phyloP scores from a whole-genome alignment of 2,113 vertebrate species.

The Cyanistes caeruleus region DNA sequence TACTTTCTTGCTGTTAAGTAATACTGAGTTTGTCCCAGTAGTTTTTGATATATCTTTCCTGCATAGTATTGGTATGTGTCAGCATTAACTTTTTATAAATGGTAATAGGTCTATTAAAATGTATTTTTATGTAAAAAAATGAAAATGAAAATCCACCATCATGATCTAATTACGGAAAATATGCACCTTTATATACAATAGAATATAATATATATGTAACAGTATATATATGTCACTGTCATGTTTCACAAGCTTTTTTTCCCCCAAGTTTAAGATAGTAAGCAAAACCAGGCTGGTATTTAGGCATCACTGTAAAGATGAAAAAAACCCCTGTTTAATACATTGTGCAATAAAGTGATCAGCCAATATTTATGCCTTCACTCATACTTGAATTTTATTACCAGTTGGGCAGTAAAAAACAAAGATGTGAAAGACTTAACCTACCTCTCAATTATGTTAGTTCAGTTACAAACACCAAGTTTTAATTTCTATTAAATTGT shows the following conservation, averaged over 20 bases:
- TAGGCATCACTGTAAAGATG: not conserved
- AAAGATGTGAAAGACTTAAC: not conserved
- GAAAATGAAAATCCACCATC: fast-evolving
- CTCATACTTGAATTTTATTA: not conserved
- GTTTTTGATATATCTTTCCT: not conserved
- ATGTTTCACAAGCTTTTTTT: not conserved
- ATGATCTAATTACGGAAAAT: not conserved
- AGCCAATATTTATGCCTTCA: not conserved
- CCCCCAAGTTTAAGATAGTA: not conserved
- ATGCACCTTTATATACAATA: not conserved
- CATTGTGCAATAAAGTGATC: not conserved
- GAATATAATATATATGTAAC: no score
- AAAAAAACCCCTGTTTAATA: not conserved
- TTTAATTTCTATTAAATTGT: not conserved
- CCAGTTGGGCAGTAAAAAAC: not conserved
- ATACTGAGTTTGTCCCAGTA: not conserved
- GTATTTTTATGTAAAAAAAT: not conserved
- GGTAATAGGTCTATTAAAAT: not conserved
- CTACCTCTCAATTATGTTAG: not conserved
- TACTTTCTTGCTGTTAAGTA: not conserved
- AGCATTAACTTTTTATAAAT: not conserved
- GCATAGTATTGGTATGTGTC: not conserved
- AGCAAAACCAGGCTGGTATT: not conserved
- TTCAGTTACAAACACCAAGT: not conserved
- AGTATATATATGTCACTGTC: not conserved